Base-by-base conservation (phyloP, 2,888 invertebrate genomes). In the Eristalis intricaria region DNA sequence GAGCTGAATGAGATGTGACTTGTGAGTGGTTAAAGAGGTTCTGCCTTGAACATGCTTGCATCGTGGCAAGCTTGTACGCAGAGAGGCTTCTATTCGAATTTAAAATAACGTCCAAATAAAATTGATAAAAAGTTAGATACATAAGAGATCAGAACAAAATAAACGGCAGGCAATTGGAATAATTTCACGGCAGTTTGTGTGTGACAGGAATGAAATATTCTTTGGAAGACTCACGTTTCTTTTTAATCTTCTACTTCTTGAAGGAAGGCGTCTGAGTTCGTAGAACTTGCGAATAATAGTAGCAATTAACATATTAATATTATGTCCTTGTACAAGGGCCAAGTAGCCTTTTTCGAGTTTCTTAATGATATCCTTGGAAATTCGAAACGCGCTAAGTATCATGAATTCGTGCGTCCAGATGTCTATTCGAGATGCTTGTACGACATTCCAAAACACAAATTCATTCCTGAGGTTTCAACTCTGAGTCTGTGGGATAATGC, bases 91-190 rank as follows among this genome's bases (percentile, higher is more conserved):
- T 50, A 19, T 19, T 8, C 8, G 8, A 50, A 50, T 19, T 1
- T 8, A 8, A 19, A 8, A 0, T 7, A 50, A 50, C 19, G 19
- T 15, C 26, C 26, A n/a, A 1, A 43, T 43, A 43, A 50, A 50
- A n/a, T 19, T 1, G 5, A 50, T 8, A 8, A 19, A 19, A 38
- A 38, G 13, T 13, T 13, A 38, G 13, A 26, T 26, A 26, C 26
- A 26, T 38, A 2, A 38, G 35, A 38, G 11, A 11, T 38, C 10
- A n/a, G n/a, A 50, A 8, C 8, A 19, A 19, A 50, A 38, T 26
- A 58, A 66, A 19, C 40, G 58, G 58, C 65, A 60, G 66, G 60
- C 66, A 75, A 75, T 75, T 75, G 75, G 29, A 76, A 40, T 40
- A 58, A n/a, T 15, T 60, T 38, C 38, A 22, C 60, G 61, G 43